A percentile compares a stretch with the other conserved stretches of the same genome.
Evolutionary conservation across 2,113 vertebrate species (phyloP).

Genomic region (Gasterosteus aculeatus): DNA sequence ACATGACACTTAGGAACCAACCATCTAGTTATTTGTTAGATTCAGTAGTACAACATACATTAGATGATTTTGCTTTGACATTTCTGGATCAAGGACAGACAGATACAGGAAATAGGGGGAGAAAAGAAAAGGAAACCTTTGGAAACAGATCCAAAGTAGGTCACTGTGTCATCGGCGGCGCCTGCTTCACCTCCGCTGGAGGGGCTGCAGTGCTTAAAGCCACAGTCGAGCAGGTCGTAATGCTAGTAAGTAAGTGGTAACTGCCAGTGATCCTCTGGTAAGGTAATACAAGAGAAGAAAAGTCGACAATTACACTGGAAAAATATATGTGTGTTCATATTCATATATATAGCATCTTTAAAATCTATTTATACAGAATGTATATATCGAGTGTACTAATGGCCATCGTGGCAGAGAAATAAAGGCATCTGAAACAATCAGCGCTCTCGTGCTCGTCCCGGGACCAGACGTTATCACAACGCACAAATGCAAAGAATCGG

Average conservation of each 20-base stretch:
- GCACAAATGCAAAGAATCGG: slow-evolving; percentile 79
- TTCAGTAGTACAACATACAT: slow-evolving; percentile 70
- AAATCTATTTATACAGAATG: slow-evolving; percentile 84
- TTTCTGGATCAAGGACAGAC: slow-evolving; percentile 60
- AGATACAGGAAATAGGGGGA: slow-evolving; percentile 11
- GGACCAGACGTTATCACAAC: slow-evolving; percentile 76
- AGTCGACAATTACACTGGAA: slow-evolving; percentile 86
- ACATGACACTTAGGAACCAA: slow-evolving; percentile 70
- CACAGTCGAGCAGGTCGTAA: slow-evolving; percentile 81
- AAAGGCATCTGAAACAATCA: slow-evolving; percentile 85
- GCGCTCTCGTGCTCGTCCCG: slow-evolving; percentile 66
- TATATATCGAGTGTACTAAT: slow-evolving; percentile 81
- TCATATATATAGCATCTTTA: slow-evolving; percentile 84
- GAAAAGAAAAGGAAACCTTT: slow-evolving; percentile 53
- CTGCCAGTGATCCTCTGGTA: slow-evolving; percentile 68
- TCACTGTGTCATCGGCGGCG: slow-evolving; percentile 28
- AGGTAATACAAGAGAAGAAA: slow-evolving; percentile 80
- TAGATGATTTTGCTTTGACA: slow-evolving; percentile 51
- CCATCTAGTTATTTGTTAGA: slow-evolving; percentile 64
- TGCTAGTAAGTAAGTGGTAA: slow-evolving; percentile 64
- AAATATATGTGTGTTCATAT: slow-evolving; percentile 88
- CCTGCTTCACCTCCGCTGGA: slow-evolving; percentile 60
- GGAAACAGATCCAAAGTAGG: slow-evolving; percentile 56
- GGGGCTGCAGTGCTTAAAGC: slow-evolving; percentile 74
- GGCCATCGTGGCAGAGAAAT: slow-evolving; percentile 83